Base-by-base conservation (phyloP, 2,888 invertebrate genomes). In the Epistrophella euchroma region DNA sequence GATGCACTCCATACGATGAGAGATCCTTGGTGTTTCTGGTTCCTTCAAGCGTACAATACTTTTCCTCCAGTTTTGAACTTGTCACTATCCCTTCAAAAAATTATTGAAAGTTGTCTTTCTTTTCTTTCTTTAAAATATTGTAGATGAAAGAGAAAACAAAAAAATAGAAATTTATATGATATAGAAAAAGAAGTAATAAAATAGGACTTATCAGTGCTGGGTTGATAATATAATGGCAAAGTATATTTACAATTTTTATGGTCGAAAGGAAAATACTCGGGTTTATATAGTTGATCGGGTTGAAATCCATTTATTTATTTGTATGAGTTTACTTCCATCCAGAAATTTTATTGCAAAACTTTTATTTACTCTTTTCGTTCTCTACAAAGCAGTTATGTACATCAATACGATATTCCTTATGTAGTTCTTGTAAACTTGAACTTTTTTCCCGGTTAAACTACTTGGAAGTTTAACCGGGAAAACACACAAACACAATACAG, bases 151-250 rank as follows among this genome's bases (percentile, higher is more conserved):
- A 10, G 17, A 17, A 28, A 15, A 52, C n/a, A 52, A 32, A n/a
- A 55, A 32, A 13, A 19, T 1, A 19, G 10, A 56, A 56, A 35
- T 10, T 1, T 13, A 35, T 58, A 43, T 43, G 25, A n/a, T 25
- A 43, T n/a, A n/a, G 40, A 22, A 43, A 62, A 62, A 40, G 22
- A 62, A 62, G 62, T 62, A 40, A 62, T 62, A 62, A 62, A 62
- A 62, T 25, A 25, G n/a, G 22, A 62, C 62, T 62, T 43, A 62
- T 43, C 62, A 62, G 62, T 40, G 7, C 40, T 28, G 62, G 40
- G 62, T 62, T n/a, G 43, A 43, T 43, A 22, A 62, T 62, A 62
- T 43, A 43, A n/a, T 43, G 25, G 40, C 9, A 62, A 43, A 62
- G 4, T 25, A 43, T 25, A n/a, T 62, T 43, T 25, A 25, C 15